Conservation (phyloP, 2,113 vertebrate genomes). For the Barbus barbus region DNA sequence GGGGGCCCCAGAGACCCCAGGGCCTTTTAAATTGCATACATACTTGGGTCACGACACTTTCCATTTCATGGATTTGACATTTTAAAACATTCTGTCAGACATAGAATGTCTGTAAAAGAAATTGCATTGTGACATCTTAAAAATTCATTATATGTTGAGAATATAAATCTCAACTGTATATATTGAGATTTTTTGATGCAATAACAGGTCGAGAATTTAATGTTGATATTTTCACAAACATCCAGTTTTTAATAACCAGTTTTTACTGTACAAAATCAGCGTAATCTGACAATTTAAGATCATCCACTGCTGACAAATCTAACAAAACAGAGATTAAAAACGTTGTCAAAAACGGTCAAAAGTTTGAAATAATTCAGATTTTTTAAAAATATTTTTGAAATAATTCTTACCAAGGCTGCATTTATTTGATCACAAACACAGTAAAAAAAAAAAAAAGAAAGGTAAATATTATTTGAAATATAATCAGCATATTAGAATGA, state of each 20-base stretch:
- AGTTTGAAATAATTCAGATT: not conserved
- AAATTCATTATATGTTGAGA: not conserved
- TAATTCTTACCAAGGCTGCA: not conserved
- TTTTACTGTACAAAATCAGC: too few species aligned
- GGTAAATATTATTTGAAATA: not conserved
- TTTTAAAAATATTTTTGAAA: not conserved
- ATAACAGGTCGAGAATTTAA: not conserved
- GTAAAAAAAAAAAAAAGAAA: too few species aligned
- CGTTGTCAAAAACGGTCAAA: not conserved
- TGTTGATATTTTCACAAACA: not conserved
- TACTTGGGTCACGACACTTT: not conserved
- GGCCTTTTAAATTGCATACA: not conserved
- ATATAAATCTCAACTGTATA: too few species aligned
- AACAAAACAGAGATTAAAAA: not conserved
- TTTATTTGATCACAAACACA: not conserved
- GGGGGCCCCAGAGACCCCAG: not conserved
- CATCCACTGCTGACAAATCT: not conserved
- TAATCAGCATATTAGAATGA: not conserved
- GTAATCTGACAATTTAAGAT: not conserved
- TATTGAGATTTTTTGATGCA: not conserved
- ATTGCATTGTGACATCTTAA: not conserved
- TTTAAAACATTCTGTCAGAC: not conserved
- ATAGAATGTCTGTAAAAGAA: not conserved
- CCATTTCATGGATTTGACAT: not conserved
- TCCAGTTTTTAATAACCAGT: too few species aligned